Base-by-base conservation (phyloP, 1,140 invertebrate genomes). In the Aphelenchoides fujianensis region DNA sequence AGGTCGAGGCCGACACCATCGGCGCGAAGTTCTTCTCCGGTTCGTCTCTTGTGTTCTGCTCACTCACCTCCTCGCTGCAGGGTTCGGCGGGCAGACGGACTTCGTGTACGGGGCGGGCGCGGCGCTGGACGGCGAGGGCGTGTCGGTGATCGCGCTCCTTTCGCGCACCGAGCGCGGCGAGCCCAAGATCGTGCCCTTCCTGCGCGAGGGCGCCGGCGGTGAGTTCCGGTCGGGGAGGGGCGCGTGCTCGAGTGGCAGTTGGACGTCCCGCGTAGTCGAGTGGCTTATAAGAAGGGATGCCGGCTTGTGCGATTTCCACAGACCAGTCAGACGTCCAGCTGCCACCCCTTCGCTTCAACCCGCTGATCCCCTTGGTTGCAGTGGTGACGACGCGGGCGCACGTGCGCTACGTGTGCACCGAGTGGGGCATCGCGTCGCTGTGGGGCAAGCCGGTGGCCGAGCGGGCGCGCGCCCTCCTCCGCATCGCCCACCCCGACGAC, bases 81-180 rank as follows among this genome's bases (percentile, higher is more conserved):
- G n/a, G n/a, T 88, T 89, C 79, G 93, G 93, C 35, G 94, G 93
- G 0, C 93, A 96, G 84, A 90, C 96, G n/a, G 94, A 97, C 86
- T 97, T 97, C 81, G 92, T 97, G 70, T 88, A 91, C 59, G 94
- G 93, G n/a, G 91, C 94, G 3, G 92, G 92, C 0, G 90, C 94
- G 85, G 89, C 90, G n/a, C 86, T 90, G 1, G 94, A 97, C 85
- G 91, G 92, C 0, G 86, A 88, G 72, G 94, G 94, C 27, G 95
- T 94, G 82, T 92, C 94, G 2, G 95, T 97, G 75, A 92, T 97
- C 83, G 94, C 94, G 1, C 88, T 97, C 79, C 90, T 92, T 28
- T 95, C 93, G 0, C 86, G 87, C 27, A 96, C 94, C 2, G 90
- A 89, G 61, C 91, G 90, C 79, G 92, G 92, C n/a, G 90, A 90